These are phyloP conservation scores for Beris morrisii DNA, from an alignment of 2,888 invertebrate species.

Conservation along the genomic window DNA sequence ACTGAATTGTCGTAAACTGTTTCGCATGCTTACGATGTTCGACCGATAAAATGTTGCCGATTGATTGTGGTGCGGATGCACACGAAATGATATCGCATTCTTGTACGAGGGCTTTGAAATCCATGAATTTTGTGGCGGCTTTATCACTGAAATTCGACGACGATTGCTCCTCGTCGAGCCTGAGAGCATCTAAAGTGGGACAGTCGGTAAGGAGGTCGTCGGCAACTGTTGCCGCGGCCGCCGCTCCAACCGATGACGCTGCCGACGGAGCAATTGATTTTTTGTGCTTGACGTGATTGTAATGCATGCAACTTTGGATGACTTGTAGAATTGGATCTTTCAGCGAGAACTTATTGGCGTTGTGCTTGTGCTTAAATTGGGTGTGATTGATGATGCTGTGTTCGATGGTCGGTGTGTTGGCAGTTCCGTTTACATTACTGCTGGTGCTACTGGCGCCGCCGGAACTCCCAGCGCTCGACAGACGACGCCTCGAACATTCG, in stretches of 20 bases:
- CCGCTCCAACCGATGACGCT: conserved; percentile 21
- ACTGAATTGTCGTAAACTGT: conserved; percentile 45
- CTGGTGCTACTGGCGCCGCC: not conserved
- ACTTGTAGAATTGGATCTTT: conserved; percentile 42
- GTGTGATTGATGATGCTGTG: conserved; percentile 38
- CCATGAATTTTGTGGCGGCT: conserved; percentile 26
- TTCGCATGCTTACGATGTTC: conserved; percentile 41
- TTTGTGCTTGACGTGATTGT: conserved; percentile 39
- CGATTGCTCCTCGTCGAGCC: conserved; percentile 18
- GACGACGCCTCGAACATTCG: conserved; percentile 25
- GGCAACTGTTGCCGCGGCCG: not conserved
- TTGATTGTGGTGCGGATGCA: not conserved
- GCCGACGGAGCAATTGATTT: conserved; percentile 3
- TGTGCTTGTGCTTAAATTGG: conserved; percentile 37
- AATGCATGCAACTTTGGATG: conserved; percentile 41
- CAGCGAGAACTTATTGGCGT: conserved; percentile 34
- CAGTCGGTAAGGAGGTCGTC: conserved; percentile 25
- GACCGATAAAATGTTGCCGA: conserved; percentile 42
- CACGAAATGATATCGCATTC: conserved; percentile 45
- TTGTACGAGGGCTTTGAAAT: conserved; percentile 49
- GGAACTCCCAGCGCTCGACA: not conserved
- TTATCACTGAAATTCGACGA: too few species aligned
- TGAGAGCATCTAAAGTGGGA: conserved; percentile 33
- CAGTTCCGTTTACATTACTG: not conserved
- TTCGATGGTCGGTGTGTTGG: conserved; percentile 25